phyloP scores from a whole-genome alignment of 2,797 vertebrate species.

The Eulemur albifrons region DNA sequence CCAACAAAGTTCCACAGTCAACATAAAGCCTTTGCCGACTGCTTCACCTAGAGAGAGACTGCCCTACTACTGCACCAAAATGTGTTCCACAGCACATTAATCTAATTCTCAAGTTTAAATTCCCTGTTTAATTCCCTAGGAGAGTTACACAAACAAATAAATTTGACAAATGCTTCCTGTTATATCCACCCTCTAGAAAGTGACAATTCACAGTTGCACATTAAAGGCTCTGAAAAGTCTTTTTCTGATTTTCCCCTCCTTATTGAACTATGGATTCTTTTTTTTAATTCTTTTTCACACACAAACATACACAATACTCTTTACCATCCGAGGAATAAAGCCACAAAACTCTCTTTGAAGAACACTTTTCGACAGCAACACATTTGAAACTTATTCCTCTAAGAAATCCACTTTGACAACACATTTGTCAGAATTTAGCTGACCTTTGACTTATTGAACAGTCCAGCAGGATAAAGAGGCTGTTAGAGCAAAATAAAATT shows the following conservation, averaged over 20 bases:
- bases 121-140: neutral
- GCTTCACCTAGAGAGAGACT: neutral
- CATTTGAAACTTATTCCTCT: neutral
- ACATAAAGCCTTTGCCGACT: neutral
- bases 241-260: neutral
- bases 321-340: neutral
- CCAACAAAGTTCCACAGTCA: neutral
- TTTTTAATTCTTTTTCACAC: neutral
- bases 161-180: neutral
- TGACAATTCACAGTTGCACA: neutral
- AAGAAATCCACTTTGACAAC: neutral
- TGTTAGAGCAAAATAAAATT: neutral
- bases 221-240: neutral
- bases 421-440: neutral
- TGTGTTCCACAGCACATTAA: neutral
- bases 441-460: neutral
- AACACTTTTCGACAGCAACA: neutral
- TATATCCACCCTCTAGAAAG: neutral
- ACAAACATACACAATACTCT: neutral
- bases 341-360: neutral
- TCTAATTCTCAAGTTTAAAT: neutral
- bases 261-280: neutral
- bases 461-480: neutral
- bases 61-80: neutral
- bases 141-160: neutral